Evolutionary conservation across 1,140 invertebrate genomes (phyloP), one percentile per base, ranked within the genome.

Genomic region (Eufriesea mexicana): DNA sequence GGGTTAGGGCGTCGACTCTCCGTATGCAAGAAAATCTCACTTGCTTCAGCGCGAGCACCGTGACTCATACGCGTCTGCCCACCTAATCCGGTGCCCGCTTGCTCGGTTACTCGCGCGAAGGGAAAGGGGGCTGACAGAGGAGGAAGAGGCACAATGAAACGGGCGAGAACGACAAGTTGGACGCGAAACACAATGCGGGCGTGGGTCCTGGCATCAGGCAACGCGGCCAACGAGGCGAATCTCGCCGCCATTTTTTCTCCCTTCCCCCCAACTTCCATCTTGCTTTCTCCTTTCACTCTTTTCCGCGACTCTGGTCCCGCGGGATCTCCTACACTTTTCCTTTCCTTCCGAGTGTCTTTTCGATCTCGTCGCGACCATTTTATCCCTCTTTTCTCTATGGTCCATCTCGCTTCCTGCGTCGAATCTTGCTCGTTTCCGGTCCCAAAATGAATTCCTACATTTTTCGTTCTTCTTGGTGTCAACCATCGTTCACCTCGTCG

Each of bases 1-100:
- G 89, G 89, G 89, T 90, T 90, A 90, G 89, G 89, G 89, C 89
- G 89, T 90, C 89, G 89, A 90, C 89, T 90, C 79, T 62, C 59
- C 64, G 83, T 75, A 73, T 61, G 84, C 77, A 79, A 88, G 86
- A 84, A 88, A 90, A 90, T 88, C 88, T 88, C 82, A 89, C 86
- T 90, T 84, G 86, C 70, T 76, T 54, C 66, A 57, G 57, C 84
- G 62, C 83, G 76, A 61, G 64, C 28, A 72, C 54, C 78, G 85
- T 90, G 89, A 90, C 83, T 90, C 89, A 90, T 90, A 78, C 89
- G 83, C 85, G 79, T 84, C 89, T 90, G 83, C 89, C 89, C 89
- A 90, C 89, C 89, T 90, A 90, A 90, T 90, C 87, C 89, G 89
- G 84, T 85, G 74, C 75, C 57, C 66, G 71, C 67, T 74, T 45